phyloP scores from a whole-genome alignment of 2,888 invertebrate genomes.

The Andricus curvator region DNA sequence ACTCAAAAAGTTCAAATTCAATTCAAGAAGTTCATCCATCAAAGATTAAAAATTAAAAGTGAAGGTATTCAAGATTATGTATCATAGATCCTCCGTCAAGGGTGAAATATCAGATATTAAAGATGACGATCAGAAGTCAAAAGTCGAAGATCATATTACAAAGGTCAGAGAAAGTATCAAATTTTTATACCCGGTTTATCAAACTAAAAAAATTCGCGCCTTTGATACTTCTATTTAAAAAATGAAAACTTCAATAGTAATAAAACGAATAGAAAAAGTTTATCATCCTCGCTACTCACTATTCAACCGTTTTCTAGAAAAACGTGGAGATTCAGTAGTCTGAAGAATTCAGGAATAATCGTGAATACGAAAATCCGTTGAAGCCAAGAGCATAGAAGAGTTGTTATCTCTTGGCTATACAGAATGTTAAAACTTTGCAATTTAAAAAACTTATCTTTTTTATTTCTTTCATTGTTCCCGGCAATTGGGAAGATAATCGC shows the following conservation, averaged over 20 bases:
- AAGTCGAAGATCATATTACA: too few relatives aligned
- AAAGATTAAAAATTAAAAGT: too few relatives aligned
- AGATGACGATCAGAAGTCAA: too few relatives aligned
- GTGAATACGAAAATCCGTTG: slow-evolving; percentile 22
- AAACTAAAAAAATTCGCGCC: too few relatives aligned
- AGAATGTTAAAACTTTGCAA: background rate
- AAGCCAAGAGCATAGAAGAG: background rate
- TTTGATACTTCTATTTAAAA: too few relatives aligned
- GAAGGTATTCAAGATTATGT: too few relatives aligned
- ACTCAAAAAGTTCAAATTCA: too few relatives aligned
- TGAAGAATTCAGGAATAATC: slow-evolving; percentile 6
- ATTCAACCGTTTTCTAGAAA: background rate
- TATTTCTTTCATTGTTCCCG: background rate
- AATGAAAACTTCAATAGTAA: background rate
- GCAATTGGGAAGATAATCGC: background rate
- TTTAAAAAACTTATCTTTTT: background rate
- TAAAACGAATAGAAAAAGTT: background rate
- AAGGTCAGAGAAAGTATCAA: too few relatives aligned
- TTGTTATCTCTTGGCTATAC: slow-evolving; percentile 10
- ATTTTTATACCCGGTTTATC: too few relatives aligned
- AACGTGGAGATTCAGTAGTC: background rate
- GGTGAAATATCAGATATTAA: too few relatives aligned
- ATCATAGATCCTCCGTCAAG: too few relatives aligned
- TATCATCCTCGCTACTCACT: background rate
- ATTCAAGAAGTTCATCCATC: too few relatives aligned